phyloP scores from a whole-genome alignment of 2,888 invertebrate species.

The Pristionchus maxplancki region DNA sequence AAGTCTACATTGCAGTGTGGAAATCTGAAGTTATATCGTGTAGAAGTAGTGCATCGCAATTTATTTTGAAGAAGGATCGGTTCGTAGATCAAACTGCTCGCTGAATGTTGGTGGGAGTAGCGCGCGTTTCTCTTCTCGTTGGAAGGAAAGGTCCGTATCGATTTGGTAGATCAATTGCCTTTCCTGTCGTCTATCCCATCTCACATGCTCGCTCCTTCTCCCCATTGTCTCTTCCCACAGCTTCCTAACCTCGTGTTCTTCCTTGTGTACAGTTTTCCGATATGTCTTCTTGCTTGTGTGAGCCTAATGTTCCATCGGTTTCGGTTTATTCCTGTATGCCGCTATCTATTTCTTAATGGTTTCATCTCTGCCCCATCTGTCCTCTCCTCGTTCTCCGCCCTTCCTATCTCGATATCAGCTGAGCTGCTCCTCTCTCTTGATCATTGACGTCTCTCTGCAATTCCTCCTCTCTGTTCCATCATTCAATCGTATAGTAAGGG shows the following conservation, averaged over 20 bases:
- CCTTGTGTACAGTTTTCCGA: too few species aligned
- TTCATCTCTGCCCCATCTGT: not conserved
- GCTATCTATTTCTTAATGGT: too few species aligned
- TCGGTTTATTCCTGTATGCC: too few species aligned
- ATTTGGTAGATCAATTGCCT: not conserved
- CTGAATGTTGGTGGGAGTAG: constrained; percentile 16
- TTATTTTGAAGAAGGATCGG: not conserved
- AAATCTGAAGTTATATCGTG: constrained; percentile 19
- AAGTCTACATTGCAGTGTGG: not conserved
- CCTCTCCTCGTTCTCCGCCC: not conserved
- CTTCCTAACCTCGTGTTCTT: too few species aligned
- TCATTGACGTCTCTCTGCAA: not conserved
- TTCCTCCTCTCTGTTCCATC: constrained; percentile 20
- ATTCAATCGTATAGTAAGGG: constrained; percentile 41
- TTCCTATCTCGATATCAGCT: not conserved
- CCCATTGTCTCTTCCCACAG: not conserved
- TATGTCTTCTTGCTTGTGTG: too few species aligned
- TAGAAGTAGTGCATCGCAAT: not conserved
- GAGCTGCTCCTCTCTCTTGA: not conserved
- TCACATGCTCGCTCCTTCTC: not conserved
- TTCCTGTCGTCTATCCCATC: not conserved
- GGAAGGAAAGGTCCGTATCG: constrained; percentile 37
- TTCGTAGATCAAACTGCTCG: constrained; percentile 11
- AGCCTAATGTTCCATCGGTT: too few species aligned
- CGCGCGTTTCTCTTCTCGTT: constrained; percentile 32